Evolutionary conservation across 2,113 vertebrate species (phyloP), one percentile per base, ranked within the genome.

Genomic region (Poicephalus meyeri): DNA sequence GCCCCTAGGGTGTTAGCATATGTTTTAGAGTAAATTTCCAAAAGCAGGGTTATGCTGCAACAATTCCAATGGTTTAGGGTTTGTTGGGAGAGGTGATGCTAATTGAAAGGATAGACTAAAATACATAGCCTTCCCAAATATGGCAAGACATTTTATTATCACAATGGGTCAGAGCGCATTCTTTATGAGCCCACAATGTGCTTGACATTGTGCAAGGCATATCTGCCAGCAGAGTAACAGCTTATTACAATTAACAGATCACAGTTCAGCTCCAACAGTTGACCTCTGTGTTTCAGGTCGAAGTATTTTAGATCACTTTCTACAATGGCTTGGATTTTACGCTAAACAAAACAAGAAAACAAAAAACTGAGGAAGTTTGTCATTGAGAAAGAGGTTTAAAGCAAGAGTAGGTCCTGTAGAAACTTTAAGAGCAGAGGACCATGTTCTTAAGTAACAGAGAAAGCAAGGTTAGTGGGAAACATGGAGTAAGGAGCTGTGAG

Each of bases 331-430:
- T 7, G 24, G 44, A 80, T 52, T 80, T 42, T 35, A 10, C 8
- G 1, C 35, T 8, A n/a, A 55, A 49, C 1, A 9, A 39, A 53
- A 12, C 1, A 6, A 25, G 50, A 17, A 0, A 4, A 1, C 2
- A 6, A 13, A 58, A 47, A 73, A 20, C 4, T 4, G 42, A 69
- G 28, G 74, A 33, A 69, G 37, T 23, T 53, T 24, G 33, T 24
- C 21, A 24, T 58, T 65, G 44, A 60, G 86, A 60, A 77, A 60
- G 47, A 39, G 20, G 3, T 61, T 31, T 72, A 52, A 82, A 49
- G n/a, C 25, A 65, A 42, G 6, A 29, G 10, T 29, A 20, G 44
- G 46, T 20, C 44, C 39, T 60, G 35, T 21, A 25, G 50, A 66
- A 23, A 18, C 11, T 60, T 58, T 9, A 66, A 47, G 12, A 11